Conservation (phyloP, 2,113 vertebrate species). For the Calyptommatus sinebrachiatus region DNA sequence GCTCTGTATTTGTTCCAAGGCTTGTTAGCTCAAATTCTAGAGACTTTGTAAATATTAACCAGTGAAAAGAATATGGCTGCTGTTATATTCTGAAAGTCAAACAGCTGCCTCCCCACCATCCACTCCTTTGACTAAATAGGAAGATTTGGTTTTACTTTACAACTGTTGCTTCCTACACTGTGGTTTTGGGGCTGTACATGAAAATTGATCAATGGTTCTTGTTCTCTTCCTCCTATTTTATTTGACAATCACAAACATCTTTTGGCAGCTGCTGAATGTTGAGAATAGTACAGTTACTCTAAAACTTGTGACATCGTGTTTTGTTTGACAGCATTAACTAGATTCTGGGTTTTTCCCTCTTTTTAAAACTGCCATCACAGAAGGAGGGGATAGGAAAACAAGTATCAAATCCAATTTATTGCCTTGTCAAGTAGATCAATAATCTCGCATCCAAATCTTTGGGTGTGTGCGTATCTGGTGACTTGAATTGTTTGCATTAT, state of each 20-base stretch:
- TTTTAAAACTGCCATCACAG: conserved; percentile 6
- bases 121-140: conserved; percentile 18
- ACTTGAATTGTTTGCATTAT: neutral
- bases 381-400: neutral
- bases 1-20: neutral
- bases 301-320: neutral
- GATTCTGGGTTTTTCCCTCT: neutral
- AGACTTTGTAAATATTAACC: neutral
- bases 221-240: conserved; percentile 20
- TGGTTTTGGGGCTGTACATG: neutral
- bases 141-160: conserved; percentile 20
- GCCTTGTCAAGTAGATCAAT: neutral
- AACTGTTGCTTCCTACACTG: neutral
- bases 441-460: neutral
- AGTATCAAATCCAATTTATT: neutral
- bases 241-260: conserved; percentile 33
- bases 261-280: conserved; percentile 14
- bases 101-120: neutral
- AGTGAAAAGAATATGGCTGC: neutral
- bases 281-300: neutral
- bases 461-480: neutral
- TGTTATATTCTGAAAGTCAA: neutral
- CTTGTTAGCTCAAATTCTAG: neutral
- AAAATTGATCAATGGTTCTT: conserved; percentile 6
- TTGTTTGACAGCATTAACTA: neutral